Base-by-base conservation (phyloP, 2,797 vertebrate genomes). In the Poeciliopsis presidionis region DNA sequence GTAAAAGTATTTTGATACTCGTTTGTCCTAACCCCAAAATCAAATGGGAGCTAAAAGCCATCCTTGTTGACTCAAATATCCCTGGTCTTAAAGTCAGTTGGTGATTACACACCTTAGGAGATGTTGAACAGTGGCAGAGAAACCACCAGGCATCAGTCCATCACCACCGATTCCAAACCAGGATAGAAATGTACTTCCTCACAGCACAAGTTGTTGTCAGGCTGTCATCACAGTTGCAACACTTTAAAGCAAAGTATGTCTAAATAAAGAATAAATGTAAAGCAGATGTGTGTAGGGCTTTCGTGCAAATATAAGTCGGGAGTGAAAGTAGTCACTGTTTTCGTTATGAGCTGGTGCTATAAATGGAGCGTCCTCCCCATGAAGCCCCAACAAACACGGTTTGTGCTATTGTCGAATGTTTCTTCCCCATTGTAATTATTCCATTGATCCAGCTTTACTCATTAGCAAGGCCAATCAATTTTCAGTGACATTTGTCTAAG, bases 401-500 rank as follows among this genome's bases (percentile, higher is more conserved):
- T 91, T 90, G 82, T 89, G 85, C 75, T 83, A 82, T 90, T 89
- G 91, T 93, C 87, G 88, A 89, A 92, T 90, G 84, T 86, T 88
- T 89, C 81, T 73, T 9, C 80, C 71, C 85, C 74, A 63, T 91
- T 89, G 91, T 89, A 93, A 92, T 94, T 94, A 91, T 91, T 93
- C 90, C 87, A 93, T 94, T 93, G 93, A 95, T 93, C 90, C 83
- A 77, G 91, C 89, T 91, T 91, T 85, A 87, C 91, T 94, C 92
- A 91, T 93, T 94, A 93, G 91, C 87, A 83, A 91, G 92, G 90
- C 90, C 90, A 92, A 94, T 95, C 92, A 90, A 93, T 94, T 91
- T 90, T 87, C 86, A 65, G 87, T 94, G 94, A 92, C 93, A 94
- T 93, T 94, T 93, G 90, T 94, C 91, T 90, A 89, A 93, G 93